Conservation (phyloP, 1,140 invertebrate genomes). For the Akabosia matsudoensis region DNA sequence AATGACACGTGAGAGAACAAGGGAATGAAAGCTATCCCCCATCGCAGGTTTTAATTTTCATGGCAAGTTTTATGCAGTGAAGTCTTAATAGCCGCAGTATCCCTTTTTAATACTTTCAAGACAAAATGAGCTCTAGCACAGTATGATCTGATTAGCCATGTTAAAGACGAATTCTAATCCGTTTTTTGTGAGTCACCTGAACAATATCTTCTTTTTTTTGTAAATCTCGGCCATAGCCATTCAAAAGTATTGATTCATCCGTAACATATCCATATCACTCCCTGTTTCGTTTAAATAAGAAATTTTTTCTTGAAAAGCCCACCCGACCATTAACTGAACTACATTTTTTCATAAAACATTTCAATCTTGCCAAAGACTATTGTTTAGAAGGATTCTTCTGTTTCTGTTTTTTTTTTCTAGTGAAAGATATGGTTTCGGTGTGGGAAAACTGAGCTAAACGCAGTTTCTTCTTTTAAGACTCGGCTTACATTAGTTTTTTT, state of each 20-base stretch:
- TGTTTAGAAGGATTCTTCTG: too few species aligned
- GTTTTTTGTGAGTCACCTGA: too few species aligned
- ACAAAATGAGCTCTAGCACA: neutral
- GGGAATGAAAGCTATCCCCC: neutral
- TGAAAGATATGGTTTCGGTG: too few species aligned
- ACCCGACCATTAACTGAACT: neutral
- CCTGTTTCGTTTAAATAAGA: neutral
- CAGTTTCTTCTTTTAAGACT: too few species aligned
- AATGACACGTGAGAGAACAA: neutral
- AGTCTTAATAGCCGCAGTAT: neutral
- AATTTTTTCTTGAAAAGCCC: neutral
- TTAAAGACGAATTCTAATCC: too few species aligned
- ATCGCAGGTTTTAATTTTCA: neutral
- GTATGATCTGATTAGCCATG: conserved; percentile 11
- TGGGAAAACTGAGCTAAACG: too few species aligned
- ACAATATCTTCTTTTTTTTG: too few species aligned
- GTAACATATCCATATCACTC: neutral
- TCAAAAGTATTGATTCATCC: neutral
- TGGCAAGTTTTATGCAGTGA: neutral
- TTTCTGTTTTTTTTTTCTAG: too few species aligned
- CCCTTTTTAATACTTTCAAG: neutral
- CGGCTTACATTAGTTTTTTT: too few species aligned
- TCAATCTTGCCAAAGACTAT: too few species aligned
- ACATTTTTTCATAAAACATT: too few species aligned
- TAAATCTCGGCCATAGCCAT: too few species aligned